phyloP scores from a whole-genome alignment of 1,140 invertebrate genomes.

The Diorhabda sublineata region DNA sequence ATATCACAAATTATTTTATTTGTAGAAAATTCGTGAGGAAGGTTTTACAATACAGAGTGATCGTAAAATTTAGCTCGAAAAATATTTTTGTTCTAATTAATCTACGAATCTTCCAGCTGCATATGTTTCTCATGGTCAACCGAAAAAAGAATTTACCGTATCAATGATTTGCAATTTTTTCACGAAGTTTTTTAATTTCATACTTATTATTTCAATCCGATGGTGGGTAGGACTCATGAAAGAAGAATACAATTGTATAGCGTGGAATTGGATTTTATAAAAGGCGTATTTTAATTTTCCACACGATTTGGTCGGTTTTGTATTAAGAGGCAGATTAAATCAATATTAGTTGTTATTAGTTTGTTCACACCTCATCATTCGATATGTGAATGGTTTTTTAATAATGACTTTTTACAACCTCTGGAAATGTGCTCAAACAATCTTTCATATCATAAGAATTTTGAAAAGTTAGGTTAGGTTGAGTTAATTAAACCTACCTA shows the following conservation, averaged over 20 bases:
- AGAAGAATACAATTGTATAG: conserved; percentile 10
- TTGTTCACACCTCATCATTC: conserved; percentile 5
- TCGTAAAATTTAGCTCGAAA: no score
- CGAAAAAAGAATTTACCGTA: not conserved
- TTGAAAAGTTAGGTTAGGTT: no score
- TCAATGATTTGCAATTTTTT: conserved; percentile 17
- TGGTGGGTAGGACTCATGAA: conserved; percentile 9
- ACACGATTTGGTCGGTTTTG: conserved; percentile 15
- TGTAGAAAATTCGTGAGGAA: no score
- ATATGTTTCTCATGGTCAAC: not conserved
- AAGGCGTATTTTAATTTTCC: conserved; percentile 20
- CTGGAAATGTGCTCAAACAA: no score
- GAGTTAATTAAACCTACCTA: no score
- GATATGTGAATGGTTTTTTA: not conserved
- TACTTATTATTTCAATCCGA: conserved; percentile 15
- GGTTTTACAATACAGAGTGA: no score
- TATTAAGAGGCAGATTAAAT: conserved; percentile 15
- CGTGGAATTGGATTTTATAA: conserved; percentile 18
- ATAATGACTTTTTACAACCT: not conserved
- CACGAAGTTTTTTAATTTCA: conserved; percentile 17
- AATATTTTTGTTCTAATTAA: no score
- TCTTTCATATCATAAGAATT: no score
- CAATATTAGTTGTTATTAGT: conserved; percentile 18
- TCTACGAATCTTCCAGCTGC: no score
- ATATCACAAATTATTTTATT: no score